phyloP scores from a whole-genome alignment of 1,140 invertebrate species.

The Atta texana region DNA sequence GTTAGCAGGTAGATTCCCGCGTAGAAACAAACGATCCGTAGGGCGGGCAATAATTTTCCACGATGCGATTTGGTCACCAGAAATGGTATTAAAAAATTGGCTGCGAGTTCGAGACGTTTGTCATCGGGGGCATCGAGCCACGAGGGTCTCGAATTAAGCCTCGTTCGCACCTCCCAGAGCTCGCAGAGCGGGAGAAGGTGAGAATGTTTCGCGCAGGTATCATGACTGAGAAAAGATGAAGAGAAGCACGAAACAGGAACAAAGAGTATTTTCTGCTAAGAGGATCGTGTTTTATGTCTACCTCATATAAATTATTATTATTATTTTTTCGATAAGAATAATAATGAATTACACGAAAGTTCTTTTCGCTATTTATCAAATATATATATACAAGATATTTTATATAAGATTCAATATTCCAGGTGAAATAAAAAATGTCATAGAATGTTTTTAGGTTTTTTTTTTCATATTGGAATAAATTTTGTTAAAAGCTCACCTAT shows the following conservation, averaged over 20 bases:
- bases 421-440: background rate
- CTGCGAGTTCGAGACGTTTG: slow-evolving; percentile 70
- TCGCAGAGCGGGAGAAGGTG: slow-evolving; percentile 64
- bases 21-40: slow-evolving; percentile 79
- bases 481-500: background rate
- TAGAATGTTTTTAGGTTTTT: background rate
- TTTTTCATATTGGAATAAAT: background rate
- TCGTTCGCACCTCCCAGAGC: slow-evolving; percentile 64
- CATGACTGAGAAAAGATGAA: background rate
- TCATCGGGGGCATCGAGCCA: slow-evolving; percentile 70
- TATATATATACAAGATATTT: background rate
- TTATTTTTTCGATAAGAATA: slow-evolving; percentile 3
- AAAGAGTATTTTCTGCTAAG: background rate
- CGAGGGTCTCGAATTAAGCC: slow-evolving; percentile 47
- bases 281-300: background rate
- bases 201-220: slow-evolving; percentile 55
- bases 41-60: slow-evolving; percentile 71
- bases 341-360: background rate
- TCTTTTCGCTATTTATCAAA: background rate
- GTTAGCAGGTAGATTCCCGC: slow-evolving; percentile 75
- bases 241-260: slow-evolving; percentile 17
- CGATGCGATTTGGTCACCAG: slow-evolving; percentile 71
- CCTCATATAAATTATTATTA: background rate
- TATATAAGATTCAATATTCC: slow-evolving; percentile 9
- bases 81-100: slow-evolving; percentile 77